Evolutionary conservation across 2,888 invertebrate species (phyloP).

Genomic region (Epinotia brunnichana): DNA sequence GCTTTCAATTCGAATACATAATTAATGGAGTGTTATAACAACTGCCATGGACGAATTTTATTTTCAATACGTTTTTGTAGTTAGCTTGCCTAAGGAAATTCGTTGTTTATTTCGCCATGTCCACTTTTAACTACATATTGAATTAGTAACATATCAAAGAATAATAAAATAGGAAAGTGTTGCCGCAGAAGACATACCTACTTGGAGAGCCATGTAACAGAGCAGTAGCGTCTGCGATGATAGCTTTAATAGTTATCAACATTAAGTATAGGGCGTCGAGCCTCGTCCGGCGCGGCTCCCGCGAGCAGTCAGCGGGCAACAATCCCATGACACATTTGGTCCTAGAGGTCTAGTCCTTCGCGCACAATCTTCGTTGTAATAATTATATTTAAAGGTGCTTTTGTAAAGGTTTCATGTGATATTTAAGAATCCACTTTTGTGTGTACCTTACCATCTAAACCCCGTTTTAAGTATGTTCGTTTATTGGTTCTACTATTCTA

Average conservation of each 20-base stretch:
- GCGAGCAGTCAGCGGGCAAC: constrained; percentile 54
- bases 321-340: constrained; percentile 72
- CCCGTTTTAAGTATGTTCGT: constrained; percentile 61
- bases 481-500: constrained; percentile 57
- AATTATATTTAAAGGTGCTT: constrained; percentile 75
- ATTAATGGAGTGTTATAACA: constrained; percentile 19
- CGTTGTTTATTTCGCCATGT: constrained; percentile 28
- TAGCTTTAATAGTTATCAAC: constrained; percentile 72
- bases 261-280: constrained; percentile 51
- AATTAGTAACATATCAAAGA: constrained; percentile 55
- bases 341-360: constrained; percentile 78
- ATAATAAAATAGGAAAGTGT: constrained; percentile 45
- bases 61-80: constrained; percentile 9
- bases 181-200: constrained; percentile 44
- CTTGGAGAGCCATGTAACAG: constrained; percentile 46
- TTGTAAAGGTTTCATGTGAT: constrained; percentile 76
- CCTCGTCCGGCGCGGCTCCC: constrained; percentile 47
- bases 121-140: constrained; percentile 36
- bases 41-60: constrained; percentile 32
- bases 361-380: constrained; percentile 71
- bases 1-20: constrained; percentile 27
- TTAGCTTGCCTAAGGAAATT: constrained; percentile 20
- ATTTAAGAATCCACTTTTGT: constrained; percentile 66
- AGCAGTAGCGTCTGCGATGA: constrained; percentile 61
- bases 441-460: constrained; percentile 59